These are phyloP conservation scores for Ptychodera flava DNA, from an alignment of 35 echinoderm and acorn worm genomes.

Conservation along the genomic window DNA sequence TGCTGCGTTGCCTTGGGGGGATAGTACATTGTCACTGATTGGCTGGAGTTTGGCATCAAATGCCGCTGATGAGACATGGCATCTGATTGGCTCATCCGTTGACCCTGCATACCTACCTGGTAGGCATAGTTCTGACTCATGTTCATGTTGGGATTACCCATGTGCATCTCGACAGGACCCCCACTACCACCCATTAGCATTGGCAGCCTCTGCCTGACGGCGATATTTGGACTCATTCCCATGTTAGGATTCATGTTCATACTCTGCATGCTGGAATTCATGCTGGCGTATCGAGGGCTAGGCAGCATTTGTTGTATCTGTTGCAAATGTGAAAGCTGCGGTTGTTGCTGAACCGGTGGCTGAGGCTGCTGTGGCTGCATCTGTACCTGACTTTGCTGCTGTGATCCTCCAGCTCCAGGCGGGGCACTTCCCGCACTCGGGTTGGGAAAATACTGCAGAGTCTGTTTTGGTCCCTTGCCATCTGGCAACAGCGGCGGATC, in stretches of 20 bases:
- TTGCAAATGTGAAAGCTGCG: slow-evolving; percentile 9
- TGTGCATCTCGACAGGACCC: not conserved
- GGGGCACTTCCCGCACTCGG: slow-evolving; percentile 31
- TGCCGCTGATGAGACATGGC: slow-evolving; percentile 3
- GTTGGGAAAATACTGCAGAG: slow-evolving; percentile 93
- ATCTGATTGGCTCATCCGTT: slow-evolving; percentile 2
- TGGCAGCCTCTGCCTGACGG: not conserved
- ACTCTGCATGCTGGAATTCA: not conserved
- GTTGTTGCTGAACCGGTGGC: slow-evolving; percentile 50
- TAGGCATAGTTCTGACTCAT: not conserved
- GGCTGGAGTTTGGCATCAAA: not conserved
- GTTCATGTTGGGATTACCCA: not conserved
- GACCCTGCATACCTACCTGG: not conserved
- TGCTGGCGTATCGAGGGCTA: slow-evolving; percentile 58
- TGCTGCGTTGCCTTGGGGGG: not conserved
- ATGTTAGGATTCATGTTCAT: not conserved
- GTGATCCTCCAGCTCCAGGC: slow-evolving; percentile 30
- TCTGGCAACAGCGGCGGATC: slow-evolving; percentile 88
- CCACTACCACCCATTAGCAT: not conserved
- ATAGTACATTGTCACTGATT: not conserved
- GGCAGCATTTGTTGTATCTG: slow-evolving; percentile 98
- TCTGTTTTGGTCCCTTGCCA: slow-evolving; percentile 96
- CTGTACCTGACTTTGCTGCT: slow-evolving; percentile 59
- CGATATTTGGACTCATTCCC: not conserved
- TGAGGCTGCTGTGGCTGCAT: slow-evolving; percentile 25